A percentile compares a stretch with the other conserved stretches of the same genome.
phyloP scores from a whole-genome alignment of 2,888 invertebrate species.

The Apamea crenata region DNA sequence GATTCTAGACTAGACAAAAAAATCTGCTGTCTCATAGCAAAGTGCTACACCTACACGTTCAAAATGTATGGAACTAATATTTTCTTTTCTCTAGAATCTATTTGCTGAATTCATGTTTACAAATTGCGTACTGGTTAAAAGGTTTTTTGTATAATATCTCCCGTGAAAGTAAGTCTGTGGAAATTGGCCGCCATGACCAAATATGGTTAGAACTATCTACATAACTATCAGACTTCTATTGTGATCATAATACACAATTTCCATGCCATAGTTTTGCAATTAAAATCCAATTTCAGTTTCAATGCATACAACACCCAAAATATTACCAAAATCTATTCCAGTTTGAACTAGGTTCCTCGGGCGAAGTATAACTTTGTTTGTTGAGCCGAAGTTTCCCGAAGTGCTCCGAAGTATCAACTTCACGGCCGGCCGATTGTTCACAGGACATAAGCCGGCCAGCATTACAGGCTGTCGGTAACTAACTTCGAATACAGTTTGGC shows the following conservation, averaged over 20 bases:
- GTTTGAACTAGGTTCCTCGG: slow-evolving; percentile 4
- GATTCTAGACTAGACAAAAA: too few relatives aligned
- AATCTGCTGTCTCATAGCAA: background rate
- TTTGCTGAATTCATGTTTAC: too few relatives aligned
- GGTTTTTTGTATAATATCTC: too few relatives aligned
- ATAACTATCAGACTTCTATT: background rate
- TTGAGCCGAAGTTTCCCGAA: slow-evolving; percentile 13
- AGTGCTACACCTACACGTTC: too few relatives aligned
- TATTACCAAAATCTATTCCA: slow-evolving; percentile 20
- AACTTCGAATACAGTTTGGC: slow-evolving; percentile 3
- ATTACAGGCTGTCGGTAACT: background rate
- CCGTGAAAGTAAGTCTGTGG: too few relatives aligned
- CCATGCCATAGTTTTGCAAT: background rate
- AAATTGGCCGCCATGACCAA: too few relatives aligned
- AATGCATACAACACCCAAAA: background rate
- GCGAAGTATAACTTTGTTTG: background rate
- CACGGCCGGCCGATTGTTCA: background rate
- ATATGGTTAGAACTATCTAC: background rate
- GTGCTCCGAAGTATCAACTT: slow-evolving; percentile 10
- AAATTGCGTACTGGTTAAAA: too few relatives aligned
- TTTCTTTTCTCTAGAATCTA: too few relatives aligned
- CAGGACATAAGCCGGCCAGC: background rate
- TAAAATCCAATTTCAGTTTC: background rate
- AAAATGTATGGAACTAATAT: too few relatives aligned
- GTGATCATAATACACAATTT: background rate